Evolutionary conservation across 2,888 invertebrate genomes (phyloP), one percentile per base, ranked within the genome.

Genomic region (Chrysolina americana): DNA sequence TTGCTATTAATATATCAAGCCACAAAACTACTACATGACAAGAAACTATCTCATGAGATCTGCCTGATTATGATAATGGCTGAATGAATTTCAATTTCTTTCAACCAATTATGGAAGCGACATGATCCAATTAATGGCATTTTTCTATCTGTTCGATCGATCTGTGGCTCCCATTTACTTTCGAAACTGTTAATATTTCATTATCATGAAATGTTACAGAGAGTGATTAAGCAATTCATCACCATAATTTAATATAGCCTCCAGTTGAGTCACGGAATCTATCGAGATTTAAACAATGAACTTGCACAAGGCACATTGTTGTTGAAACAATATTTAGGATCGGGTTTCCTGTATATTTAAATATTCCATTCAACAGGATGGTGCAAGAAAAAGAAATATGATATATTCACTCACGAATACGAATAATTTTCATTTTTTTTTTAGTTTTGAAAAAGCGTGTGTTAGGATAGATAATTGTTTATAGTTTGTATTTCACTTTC

Each of bases 201-300:
- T 59, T 59, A 59, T 59, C 59, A 59, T 59, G 36, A 59, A 59
- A 59, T 28, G 59, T 19, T 59, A 23, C 59, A 28, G 15, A 6
- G 59, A 59, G 59, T 66, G 50, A 28, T 66, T 66, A 50, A 66
- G 53, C 68, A 41, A 53, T 68, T 68, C 41, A 68, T 68, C 68
- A 53, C 53, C 36, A 53, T 68, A 68, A 68, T 68, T 68, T 50
- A 53, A 68, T 68, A 41, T 56, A 41, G 48, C 68, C 68, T 68
- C 53, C 41, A 68, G 53, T 50, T 41, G 21, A 41, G 53, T 53
- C 17, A 68, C 53, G 68, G 21, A 65, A 41, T 53, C 19, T 15
- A 68, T 53, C 28, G 68, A 53, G 41, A 48, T 41, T 36, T n/a
- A 15, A 21, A 68, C 53, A 41, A 68, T 53, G 68, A 66, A 53